Base-by-base conservation (phyloP, 1,140 invertebrate species). In the Metopolophium dirhodum region DNA sequence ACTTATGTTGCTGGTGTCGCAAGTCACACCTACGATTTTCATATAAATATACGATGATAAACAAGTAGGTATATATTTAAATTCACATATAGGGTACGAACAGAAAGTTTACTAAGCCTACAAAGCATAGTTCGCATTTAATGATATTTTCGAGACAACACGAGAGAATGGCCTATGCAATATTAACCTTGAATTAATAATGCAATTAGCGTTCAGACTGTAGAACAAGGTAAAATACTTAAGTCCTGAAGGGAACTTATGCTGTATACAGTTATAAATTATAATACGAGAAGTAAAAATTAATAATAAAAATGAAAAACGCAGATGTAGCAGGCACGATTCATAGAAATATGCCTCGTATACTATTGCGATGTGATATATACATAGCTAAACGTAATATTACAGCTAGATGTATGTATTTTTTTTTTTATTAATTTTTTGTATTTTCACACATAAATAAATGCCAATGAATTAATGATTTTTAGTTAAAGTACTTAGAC, bases 181-280 rank as follows among this genome's bases (percentile, higher is more conserved):
- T 86, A 45, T 86, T 86, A 86, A 86, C 83, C 83, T 86, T 86
- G 41, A 86, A 45, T 47, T 45, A 45, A 86, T 41, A 86, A 86
- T 30, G 26, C 37, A 47, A 86, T 86, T 86, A 86, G 41, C 23
- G 41, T 86, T 86, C 26, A 47, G 83, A 45, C 41, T 41, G 83
- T 30, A 47, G 61, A 18, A 77, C 83, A 86, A 86, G 83, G 41
- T 45, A 86, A 86, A 86, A 86, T 45, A 86, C 83, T 86, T 47
- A 86, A 86, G 26, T 26, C 41, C 83, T 45, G 41, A 86, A 45
- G 26, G 41, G 83, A 83, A 83, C 77, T 35, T n/a, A n/a, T 77
- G 26, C 57, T 9, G 23, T 30, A 1, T 6, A 20, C 61, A 18
- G 61, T 77, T n/a, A 77, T 77, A n/a, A 77, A 18, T 77, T 77